Evolutionary conservation across 2,113 vertebrate species (phyloP).

Genomic region (Cavia porcellus): DNA sequence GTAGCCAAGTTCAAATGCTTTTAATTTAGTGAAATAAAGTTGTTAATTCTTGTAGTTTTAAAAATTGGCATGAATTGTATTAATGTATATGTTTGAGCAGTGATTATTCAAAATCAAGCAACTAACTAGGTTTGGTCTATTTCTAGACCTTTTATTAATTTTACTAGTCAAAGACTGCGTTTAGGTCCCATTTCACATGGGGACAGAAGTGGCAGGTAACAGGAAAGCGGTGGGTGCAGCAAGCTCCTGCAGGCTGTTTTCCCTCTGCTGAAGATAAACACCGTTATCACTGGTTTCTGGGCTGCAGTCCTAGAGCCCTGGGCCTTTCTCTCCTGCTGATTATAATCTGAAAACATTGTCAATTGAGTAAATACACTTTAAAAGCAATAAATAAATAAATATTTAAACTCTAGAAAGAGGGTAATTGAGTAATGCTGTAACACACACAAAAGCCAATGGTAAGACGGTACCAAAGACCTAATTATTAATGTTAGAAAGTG

Average conservation of each 20-base stretch:
- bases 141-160: not conserved
- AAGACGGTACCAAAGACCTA: conserved; percentile 37
- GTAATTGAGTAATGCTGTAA: not conserved
- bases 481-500: conserved; percentile 70
- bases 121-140: not conserved
- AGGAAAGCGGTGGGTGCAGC: not conserved
- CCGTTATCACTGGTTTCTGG: not conserved
- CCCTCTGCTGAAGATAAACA: not conserved
- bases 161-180: not conserved
- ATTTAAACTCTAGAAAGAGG: conserved; percentile 57
- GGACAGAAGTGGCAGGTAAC: not conserved
- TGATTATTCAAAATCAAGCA: not conserved
- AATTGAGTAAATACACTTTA: conserved; percentile 43
- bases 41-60: not conserved
- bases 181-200: not conserved
- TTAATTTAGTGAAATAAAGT: not conserved
- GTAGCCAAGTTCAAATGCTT: not conserved
- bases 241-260: not conserved
- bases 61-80: not conserved
- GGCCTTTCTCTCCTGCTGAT: conserved; percentile 42
- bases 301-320: conserved; percentile 21
- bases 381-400: conserved; percentile 60
- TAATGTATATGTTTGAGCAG: not conserved
- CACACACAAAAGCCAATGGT: conserved; percentile 4
- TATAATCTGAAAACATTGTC: conserved; percentile 52